Base-by-base conservation (phyloP, 1,140 invertebrate species). In the Globodera ellingtonae region DNA sequence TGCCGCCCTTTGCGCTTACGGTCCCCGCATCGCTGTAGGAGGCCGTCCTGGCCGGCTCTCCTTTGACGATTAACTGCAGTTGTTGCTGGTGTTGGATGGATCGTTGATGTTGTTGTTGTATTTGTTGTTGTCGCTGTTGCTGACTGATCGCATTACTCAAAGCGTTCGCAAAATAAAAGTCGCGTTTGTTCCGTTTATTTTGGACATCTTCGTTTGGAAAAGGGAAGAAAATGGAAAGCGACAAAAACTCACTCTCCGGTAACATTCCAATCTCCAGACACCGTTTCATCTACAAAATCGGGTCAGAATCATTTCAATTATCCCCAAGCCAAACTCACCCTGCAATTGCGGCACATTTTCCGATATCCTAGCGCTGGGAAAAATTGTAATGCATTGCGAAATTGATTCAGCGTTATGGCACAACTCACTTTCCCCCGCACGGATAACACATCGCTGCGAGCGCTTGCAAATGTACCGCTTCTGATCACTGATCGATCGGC, bases 221-320 rank as follows among this genome's bases (percentile, higher is more conserved):
- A 15, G 50, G n/a, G 65, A 7, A 50, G n/a, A 21, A 13, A 46
- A 21, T 81, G 47, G 1, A 48, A 77, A 21, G 15, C 72, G 21
- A 46, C 24, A 47, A 15, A 10, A 6, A 82, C 84, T 84, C 71
- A 85, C 84, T 85, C 76, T 85, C 84, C 18, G 84, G 84, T 18
- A 85, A 70, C 84, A 85, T 85, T 48, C 84, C 84, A 75, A 85
- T 83, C 50, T 85, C 84, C 35, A 85, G 44, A 35, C 84, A 85
- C 48, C 84, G 67, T 46, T 86, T 85, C 81, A 85, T 86, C 73
- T 75, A 21, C 46, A 75, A 50, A 65, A 50, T 6, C 9, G n/a
- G n/a, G n/a, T 46, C 6, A 50, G 46, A 21, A 74, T 24, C 10
- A n/a, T 62, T 65, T 15, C 5, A 15, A n/a, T 4, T 35, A 59